Conservation (phyloP, 2,797 vertebrate species). For the Poecile montanus region DNA sequence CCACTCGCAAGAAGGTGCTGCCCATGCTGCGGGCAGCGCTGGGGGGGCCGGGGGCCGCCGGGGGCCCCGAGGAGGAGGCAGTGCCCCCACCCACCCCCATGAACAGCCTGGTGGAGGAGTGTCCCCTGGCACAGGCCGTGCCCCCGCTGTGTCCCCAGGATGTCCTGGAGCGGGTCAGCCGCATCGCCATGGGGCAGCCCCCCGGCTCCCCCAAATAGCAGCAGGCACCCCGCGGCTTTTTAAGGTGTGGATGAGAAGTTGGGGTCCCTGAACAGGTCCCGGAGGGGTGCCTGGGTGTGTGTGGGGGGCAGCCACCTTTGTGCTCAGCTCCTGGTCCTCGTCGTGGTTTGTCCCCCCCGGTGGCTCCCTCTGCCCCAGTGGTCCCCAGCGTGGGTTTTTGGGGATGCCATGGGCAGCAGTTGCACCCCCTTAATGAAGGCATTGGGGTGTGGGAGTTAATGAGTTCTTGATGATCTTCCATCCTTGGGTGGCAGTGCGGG, state of each 20-base stretch:
- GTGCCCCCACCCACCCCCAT: constrained; percentile 87
- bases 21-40: constrained; percentile 80
- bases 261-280: background rate
- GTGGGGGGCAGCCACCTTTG: rapidly evolving
- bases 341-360: rapidly evolving
- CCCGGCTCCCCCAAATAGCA: constrained; percentile 48
- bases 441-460: background rate
- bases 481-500: background rate
- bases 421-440: background rate
- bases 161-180: constrained; percentile 85
- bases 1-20: constrained; percentile 88
- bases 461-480: background rate
- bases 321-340: rapidly evolving
- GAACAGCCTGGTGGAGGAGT: constrained; percentile 96
- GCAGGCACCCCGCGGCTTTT: rapidly evolving
- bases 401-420: rapidly evolving
- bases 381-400: background rate
- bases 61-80: constrained; percentile 67
- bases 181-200: constrained; percentile 75
- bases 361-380: rapidly evolving
- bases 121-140: constrained; percentile 87
- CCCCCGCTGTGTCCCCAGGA: constrained; percentile 83
- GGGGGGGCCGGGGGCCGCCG: background rate
- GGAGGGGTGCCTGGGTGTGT: rapidly evolving
- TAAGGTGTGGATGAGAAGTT: rapidly evolving